phyloP scores from a whole-genome alignment of 2,113 vertebrate genomes.

The Polyodon spathula region DNA sequence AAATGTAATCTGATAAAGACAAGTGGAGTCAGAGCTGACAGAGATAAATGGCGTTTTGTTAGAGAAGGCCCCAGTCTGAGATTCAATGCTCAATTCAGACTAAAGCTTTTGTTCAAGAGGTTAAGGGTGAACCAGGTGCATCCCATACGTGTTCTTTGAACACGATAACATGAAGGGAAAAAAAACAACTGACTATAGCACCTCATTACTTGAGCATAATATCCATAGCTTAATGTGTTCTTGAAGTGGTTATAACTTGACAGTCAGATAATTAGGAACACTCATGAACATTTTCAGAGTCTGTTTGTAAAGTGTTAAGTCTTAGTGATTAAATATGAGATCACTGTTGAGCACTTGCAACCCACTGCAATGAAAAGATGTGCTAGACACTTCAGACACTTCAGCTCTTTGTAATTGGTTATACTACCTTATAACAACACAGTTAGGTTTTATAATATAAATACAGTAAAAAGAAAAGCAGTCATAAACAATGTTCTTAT shows the following conservation, averaged over 20 bases:
- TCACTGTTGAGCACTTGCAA: slow-evolving; percentile 32
- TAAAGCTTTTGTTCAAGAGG: slow-evolving; percentile 20
- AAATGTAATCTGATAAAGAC: slow-evolving; percentile 30
- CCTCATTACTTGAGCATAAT: slow-evolving; percentile 52
- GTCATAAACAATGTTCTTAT: no score
- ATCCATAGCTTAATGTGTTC: slow-evolving; percentile 56
- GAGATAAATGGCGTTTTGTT: slow-evolving; percentile 16
- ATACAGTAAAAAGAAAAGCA: slow-evolving; percentile 8
- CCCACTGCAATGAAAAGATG: slow-evolving; percentile 28
- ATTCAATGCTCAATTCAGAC: slow-evolving; percentile 21
- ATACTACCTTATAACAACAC: slow-evolving; percentile 18
- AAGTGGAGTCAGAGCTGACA: slow-evolving; percentile 24
- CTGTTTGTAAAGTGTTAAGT: slow-evolving; percentile 61
- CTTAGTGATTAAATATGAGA: slow-evolving; percentile 53
- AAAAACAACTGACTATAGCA: slow-evolving; percentile 19
- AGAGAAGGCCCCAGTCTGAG: slow-evolving; percentile 11
- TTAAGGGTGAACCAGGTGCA: slow-evolving; percentile 27
- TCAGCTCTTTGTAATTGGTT: slow-evolving; percentile 35
- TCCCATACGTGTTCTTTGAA: slow-evolving; percentile 29
- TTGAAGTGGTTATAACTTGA: slow-evolving; percentile 54
- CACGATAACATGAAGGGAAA: slow-evolving; percentile 18
- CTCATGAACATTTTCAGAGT: slow-evolving; percentile 55
- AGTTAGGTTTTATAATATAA: slow-evolving; percentile 25
- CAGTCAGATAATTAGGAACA: slow-evolving; percentile 61
- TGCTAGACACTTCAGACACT: slow-evolving; percentile 24